phyloP scores from a whole-genome alignment of 2,797 vertebrate genomes.

The Eleutherodactylus coqui region DNA sequence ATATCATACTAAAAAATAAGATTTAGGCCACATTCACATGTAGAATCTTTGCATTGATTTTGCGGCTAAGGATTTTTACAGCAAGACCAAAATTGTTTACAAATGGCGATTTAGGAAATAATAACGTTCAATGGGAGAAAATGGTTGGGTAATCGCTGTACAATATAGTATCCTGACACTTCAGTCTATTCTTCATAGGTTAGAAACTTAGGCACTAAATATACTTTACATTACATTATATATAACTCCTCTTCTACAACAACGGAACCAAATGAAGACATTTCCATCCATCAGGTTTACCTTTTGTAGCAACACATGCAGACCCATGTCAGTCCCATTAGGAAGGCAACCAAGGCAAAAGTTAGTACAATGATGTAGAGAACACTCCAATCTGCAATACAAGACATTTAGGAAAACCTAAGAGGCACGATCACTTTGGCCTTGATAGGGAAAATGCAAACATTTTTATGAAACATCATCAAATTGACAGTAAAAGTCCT shows the following conservation, averaged over 20 bases:
- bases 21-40: background rate
- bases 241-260: too few relatives aligned
- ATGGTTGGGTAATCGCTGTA: background rate
- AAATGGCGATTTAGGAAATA: too few relatives aligned
- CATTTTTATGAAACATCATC: too few relatives aligned
- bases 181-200: background rate
- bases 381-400: conserved; percentile 87
- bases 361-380: conserved; percentile 82
- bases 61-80: background rate
- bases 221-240: too few relatives aligned
- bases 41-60: background rate
- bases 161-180: too few relatives aligned
- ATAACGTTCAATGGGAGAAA: background rate
- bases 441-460: too few relatives aligned
- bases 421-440: background rate
- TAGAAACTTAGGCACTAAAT: background rate
- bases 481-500: too few relatives aligned
- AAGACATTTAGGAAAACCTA: background rate
- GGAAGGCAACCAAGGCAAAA: conserved; percentile 76
- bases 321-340: conserved; percentile 80
- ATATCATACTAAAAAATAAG: background rate
- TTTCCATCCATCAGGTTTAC: conserved; percentile 68
- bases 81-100: too few relatives aligned
- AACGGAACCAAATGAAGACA: too few relatives aligned
- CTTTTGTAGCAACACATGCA: conserved; percentile 88